A percentile compares a stretch with the other conserved stretches of the same genome.
Conservation (phyloP, 2,113 vertebrate species). For the Nothocercus nigrocapillus region DNA sequence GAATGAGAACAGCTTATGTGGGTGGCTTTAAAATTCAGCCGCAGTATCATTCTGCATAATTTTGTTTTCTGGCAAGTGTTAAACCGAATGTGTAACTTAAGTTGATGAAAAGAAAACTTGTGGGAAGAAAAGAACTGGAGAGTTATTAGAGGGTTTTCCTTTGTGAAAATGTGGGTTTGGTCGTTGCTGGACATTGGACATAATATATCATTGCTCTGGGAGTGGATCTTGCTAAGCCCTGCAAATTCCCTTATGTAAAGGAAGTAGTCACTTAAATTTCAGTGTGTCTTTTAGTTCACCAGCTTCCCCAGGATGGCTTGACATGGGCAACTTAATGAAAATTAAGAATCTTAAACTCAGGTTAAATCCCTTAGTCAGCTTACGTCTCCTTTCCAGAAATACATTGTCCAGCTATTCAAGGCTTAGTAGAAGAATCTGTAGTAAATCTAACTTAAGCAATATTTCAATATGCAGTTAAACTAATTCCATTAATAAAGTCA, state of each 20-base stretch:
- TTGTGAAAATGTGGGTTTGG: neutral
- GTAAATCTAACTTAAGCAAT: neutral
- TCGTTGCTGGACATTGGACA: neutral
- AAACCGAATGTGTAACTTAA: neutral
- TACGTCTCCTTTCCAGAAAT: conserved; percentile 12
- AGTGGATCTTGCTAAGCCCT: conserved; percentile 8
- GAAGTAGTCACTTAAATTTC: conserved; percentile 40
- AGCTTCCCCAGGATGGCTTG: neutral
- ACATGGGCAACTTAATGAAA: conserved; percentile 33
- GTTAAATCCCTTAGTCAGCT: conserved; percentile 45
- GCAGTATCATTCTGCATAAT: neutral
- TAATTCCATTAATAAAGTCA: neutral
- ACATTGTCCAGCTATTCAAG: conserved; percentile 7
- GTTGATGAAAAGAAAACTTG: neutral
- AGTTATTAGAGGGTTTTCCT: neutral
- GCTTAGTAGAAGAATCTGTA: neutral
- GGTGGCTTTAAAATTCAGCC: conserved; percentile 32
- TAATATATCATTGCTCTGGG: neutral
- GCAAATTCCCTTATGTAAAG: conserved; percentile 18
- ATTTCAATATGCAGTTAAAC: neutral
- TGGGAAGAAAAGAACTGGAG: neutral
- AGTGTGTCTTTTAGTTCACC: neutral
- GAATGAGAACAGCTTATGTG: neutral
- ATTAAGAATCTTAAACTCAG: conserved; percentile 40
- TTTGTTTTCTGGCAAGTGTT: conserved; percentile 14